Evolutionary conservation across 2,888 invertebrate species (phyloP).

Genomic region (Drosophila paucipuncta): DNA sequence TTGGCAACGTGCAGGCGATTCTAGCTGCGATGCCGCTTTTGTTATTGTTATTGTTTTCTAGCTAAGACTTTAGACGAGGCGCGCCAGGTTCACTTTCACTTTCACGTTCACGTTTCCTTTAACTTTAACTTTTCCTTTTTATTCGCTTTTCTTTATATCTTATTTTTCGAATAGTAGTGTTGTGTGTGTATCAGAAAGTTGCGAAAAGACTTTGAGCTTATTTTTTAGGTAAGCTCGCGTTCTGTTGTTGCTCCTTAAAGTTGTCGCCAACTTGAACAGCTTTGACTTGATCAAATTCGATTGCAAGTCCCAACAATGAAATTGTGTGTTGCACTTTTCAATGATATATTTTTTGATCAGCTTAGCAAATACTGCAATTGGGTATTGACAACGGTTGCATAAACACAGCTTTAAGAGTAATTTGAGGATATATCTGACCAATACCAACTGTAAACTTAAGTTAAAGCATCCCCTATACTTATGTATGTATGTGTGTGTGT

Average conservation of each 20-base stretch:
- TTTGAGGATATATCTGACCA: neutral
- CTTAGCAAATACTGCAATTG: neutral
- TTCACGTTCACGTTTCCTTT: conserved; percentile 4
- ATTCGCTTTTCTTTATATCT: neutral
- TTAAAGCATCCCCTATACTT: no score
- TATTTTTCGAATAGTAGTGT: conserved; percentile 24
- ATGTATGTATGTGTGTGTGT: conserved; percentile 20
- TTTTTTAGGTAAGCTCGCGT: neutral
- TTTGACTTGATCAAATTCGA: neutral
- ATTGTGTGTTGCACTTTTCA: neutral
- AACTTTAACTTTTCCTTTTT: neutral
- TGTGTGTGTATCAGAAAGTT: neutral
- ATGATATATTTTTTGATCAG: neutral
- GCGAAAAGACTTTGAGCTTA: neutral
- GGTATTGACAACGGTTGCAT: neutral
- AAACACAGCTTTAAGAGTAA: neutral
- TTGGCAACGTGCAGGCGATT: conserved; percentile 12
- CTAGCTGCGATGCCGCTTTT: conserved; percentile 2
- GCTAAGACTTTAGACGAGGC: conserved; percentile 3
- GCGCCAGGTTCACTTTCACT: neutral
- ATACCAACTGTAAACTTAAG: no score
- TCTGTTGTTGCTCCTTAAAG: neutral
- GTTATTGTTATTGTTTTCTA: conserved; percentile 7
- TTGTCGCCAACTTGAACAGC: neutral
- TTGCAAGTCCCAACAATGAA: neutral